Evolutionary conservation across 2,888 invertebrate genomes (phyloP), one percentile per base, ranked within the genome.

Genomic region (Zaprionus obscuricornis): DNA sequence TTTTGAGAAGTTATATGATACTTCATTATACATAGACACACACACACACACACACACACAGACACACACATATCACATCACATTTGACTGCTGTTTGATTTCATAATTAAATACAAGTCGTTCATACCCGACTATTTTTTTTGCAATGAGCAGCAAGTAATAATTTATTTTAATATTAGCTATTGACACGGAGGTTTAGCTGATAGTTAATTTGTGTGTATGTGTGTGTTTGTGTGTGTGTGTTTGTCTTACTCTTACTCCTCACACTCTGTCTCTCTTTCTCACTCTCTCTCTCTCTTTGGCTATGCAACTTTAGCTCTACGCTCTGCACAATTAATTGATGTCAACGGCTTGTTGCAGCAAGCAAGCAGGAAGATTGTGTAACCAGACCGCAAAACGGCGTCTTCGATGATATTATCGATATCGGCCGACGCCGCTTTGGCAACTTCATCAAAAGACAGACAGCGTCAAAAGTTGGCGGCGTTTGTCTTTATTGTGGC

Each of bases 321-420:
- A 29, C 26, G 39, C 17, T 22, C 42, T 42, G 36, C 6, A 54
- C 59, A 63, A 72, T 81, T 86, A 81, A 84, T 84, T 86, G 77
- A 84, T 81, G 81, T 81, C 81, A 81, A 76, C 82, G 67, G 73
- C 86, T 81, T 74, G 49, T n/a, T 36, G 66, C 51, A 43, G 20
- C 20, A 10, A 29, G 60, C 62, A 83, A 84, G 66, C 75, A 77
- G 85, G 81, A 86, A 81, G 77, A 86, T 85, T 81, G 84, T 63
- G 81, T 81, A 81, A 81, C 58, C 59, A 58, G 75, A 75, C 79
- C 86, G 59, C 79, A 86, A 79, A 66, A 58, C 56, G 56, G 52
- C 51, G 50, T 57, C n/a, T n/a, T n/a, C n/a, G n/a, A n/a, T n/a
- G n/a, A n/a, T n/a, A n/a, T n/a, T n/a, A n/a, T n/a, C 52, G 57